phyloP scores from a whole-genome alignment of 2,797 vertebrate species.

The Stomatorhinus walkeri region DNA sequence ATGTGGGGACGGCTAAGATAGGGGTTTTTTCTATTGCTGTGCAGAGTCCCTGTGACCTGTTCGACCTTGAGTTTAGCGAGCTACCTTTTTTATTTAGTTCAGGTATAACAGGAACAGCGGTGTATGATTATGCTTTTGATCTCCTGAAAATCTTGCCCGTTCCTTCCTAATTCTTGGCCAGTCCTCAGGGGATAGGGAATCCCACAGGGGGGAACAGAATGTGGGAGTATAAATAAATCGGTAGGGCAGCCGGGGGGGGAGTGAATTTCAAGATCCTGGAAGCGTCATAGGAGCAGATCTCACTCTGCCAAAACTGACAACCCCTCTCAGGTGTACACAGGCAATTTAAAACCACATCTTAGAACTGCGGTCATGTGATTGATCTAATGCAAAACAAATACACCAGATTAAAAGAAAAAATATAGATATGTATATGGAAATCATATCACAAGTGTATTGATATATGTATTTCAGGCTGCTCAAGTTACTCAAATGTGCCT shows the following conservation, averaged over 20 bases:
- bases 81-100: constrained; percentile 1
- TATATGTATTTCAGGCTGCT: background rate
- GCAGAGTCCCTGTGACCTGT: background rate
- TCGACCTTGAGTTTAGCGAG: constrained; percentile 9
- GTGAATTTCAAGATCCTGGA: background rate
- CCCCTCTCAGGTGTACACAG: background rate
- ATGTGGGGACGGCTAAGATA: background rate
- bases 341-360: constrained; percentile 6
- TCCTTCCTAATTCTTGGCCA: constrained; percentile 8
- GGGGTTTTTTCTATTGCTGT: background rate
- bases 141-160: background rate
- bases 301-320: background rate
- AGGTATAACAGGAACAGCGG: background rate
- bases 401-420: background rate
- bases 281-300: background rate
- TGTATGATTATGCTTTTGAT: constrained; percentile 5
- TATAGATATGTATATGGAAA: background rate
- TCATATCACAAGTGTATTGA: background rate
- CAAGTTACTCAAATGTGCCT: background rate
- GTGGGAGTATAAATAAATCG: constrained; percentile 11
- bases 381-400: background rate
- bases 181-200: constrained; percentile 2
- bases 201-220: constrained; percentile 9
- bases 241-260: background rate
- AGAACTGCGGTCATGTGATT: background rate